Conservation (phyloP, 2,797 vertebrate genomes). For the Pangasius sanitwongsei region DNA sequence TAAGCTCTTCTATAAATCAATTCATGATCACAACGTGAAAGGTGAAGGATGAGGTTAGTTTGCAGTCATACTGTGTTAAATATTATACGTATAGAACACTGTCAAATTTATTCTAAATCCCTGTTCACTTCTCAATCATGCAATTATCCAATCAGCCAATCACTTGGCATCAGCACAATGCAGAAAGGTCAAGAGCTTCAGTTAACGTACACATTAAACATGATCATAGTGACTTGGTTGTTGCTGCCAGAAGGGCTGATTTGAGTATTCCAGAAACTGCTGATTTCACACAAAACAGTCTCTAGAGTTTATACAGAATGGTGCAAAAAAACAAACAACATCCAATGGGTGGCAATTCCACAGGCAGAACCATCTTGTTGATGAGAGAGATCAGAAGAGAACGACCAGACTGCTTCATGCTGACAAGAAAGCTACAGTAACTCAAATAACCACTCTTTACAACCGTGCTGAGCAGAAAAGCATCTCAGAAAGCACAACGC, state of each 20-base stretch:
- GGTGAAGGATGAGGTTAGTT: background rate
- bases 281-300: background rate
- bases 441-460: background rate
- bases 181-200: background rate
- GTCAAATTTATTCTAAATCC: no score
- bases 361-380: no score
- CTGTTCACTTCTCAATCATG: background rate
- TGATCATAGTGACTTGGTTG: background rate
- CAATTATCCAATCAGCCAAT: background rate
- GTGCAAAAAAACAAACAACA: background rate
- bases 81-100: background rate
- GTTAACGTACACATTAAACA: background rate
- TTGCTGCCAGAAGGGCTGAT: background rate
- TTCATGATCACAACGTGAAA: background rate
- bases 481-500: background rate
- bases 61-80: background rate
- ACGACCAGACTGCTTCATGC: background rate
- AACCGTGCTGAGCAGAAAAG: background rate
- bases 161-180: background rate
- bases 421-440: background rate
- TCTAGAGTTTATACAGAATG: background rate
- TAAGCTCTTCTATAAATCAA: background rate
- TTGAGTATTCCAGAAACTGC: background rate
- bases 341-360: no score
- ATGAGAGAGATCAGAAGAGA: background rate